Conservation (phyloP, 2,113 vertebrate species). For the Bufo gargarizans region DNA sequence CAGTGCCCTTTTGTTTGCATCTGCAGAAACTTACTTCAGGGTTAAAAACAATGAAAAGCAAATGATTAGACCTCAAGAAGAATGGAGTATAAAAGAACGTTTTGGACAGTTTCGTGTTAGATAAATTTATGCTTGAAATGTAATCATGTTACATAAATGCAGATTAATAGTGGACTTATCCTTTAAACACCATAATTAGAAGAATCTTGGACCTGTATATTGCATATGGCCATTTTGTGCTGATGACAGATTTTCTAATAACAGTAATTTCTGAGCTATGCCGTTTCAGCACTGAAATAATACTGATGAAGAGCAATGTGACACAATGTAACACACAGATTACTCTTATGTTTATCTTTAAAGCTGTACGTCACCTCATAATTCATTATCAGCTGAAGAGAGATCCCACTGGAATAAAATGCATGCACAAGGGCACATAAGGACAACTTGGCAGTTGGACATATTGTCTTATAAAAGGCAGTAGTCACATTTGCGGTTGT, state of each 20-base stretch:
- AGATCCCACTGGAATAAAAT: constrained; percentile 10
- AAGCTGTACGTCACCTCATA: constrained; percentile 16
- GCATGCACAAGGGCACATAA: constrained; percentile 13
- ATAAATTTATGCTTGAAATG: neutral
- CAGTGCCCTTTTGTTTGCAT: neutral
- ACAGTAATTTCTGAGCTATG: neutral
- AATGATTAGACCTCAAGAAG: neutral
- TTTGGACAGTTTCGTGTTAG: neutral
- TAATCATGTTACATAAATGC: neutral
- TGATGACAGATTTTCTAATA: constrained; percentile 22
- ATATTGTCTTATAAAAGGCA: neutral
- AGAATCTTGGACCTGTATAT: neutral
- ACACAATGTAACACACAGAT: neutral
- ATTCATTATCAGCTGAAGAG: constrained; percentile 18
- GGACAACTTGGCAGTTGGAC: constrained; percentile 30
- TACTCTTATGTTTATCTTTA: constrained; percentile 36
- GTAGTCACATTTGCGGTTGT: neutral
- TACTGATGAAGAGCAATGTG: constrained; percentile 8
- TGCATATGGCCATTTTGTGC: constrained; percentile 1
- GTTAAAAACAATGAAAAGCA: neutral
- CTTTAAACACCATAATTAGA: constrained; percentile 25
- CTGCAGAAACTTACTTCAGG: neutral
- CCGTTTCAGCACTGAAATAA: constrained; percentile 1
- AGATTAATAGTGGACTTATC: neutral
- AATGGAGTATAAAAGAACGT: neutral